Base-by-base conservation (phyloP, 1,140 invertebrate species). In the Panulirus ornatus region DNA sequence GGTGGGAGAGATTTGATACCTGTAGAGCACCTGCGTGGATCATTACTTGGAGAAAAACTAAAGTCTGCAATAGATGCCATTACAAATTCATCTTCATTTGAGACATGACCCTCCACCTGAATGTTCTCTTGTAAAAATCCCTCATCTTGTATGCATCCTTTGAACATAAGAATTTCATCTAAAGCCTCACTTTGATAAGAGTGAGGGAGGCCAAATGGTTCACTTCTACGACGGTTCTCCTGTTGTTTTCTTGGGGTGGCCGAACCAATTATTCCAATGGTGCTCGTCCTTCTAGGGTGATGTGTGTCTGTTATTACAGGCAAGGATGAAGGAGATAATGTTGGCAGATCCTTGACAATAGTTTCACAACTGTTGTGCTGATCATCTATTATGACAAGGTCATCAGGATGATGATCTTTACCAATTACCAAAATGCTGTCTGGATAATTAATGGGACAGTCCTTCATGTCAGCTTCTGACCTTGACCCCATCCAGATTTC, bases 1-100 rank as follows among this genome's bases (percentile, higher is more conserved):
- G 91, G 87, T 0, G 83, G 58, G 19, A 70, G n/a, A 30, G 71
- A 51, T 54, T 92, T 92, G 14, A 89, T 75, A 40, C 86, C 86
- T 22, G 91, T 92, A 5, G 91, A 92, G 36, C 91, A 92, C 27
- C 91, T 54, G 2, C 91, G 36, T 9, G 83, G 86, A 73, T 92
- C 87, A 71, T 71, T 44, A 22, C 82, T 44, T 19, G 91, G 91
- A 70, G 70, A 71, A 54, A 92, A 92, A 58, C 83, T 86, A 71
- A 92, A 92, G n/a, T 88, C 87, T 54, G 85, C 86, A 6, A 82
- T 16, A 70, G 90, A 87, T 11, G 90, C 73, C 73, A 84, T 63
- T 14, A 86, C 81, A 75, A 86, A 91, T 36, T 58, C 51, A 14
- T 87, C 73, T 22, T 91, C 58, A 42, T 22, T 2, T 44, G 1